Evolutionary conservation across 2,888 invertebrate species (phyloP), one percentile per base, ranked within the genome.

Genomic region (Oligia latruncula): DNA sequence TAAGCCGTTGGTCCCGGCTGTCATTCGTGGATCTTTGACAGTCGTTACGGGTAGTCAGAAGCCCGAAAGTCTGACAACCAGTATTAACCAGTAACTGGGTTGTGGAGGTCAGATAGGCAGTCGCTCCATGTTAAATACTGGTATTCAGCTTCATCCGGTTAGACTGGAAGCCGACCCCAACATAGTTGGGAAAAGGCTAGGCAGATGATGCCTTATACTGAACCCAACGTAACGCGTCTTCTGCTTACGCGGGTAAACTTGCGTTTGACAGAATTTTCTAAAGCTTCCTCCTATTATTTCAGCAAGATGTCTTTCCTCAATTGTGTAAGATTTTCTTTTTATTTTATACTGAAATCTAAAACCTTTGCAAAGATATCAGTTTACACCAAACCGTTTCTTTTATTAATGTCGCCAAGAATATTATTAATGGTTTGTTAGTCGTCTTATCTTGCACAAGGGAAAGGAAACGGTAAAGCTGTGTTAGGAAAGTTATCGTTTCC

Each of bases 301-400:
- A 68, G 17, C 60, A 49, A 68, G 46, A 0, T 78, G 40, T 62
- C 11, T 58, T 55, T 58, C 46, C n/a, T 78, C 84, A 58, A 84
- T 82, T 85, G 81, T 80, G 81, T 49, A 82, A 82, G 62, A 49
- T 62, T 72, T 55, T 60, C 46, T 20, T 81, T 60, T 29, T 40
- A 58, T 62, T 82, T 68, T n/a, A 60, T 23, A 62, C 46, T 49
- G 86, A 20, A 76, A 83, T 23, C 9, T 70, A n/a, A 83, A 55
- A 55, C 83, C 46, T 40, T 76, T 43, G 72, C 72, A 62, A 29
- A 15, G 15, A 29, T 86, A 77, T 83, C 46, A n/a, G 60, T n/a
- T 83, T 77, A 65, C 83, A 85, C 66, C 62, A 49, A 75, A 67
- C 49, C 6, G 43, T 71, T 74, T 58, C 9, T 62, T 60, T 73